Conservation (phyloP, 2,797 vertebrate genomes). For the Spinus olivaceus region DNA sequence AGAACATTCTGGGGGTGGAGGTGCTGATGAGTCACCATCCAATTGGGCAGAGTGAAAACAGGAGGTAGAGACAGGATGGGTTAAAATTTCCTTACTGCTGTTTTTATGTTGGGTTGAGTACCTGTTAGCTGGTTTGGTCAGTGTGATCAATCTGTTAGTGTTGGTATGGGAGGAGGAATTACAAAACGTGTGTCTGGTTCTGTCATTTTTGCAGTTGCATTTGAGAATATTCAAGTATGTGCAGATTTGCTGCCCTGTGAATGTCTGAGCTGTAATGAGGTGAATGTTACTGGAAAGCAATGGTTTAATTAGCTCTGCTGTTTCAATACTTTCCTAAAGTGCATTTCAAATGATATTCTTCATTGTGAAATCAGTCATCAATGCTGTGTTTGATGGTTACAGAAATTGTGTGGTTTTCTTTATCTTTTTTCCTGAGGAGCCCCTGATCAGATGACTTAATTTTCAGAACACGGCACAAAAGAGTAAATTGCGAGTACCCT, state of each 20-base stretch:
- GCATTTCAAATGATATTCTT: not conserved
- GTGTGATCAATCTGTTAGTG: not conserved
- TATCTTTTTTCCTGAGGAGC: not conserved
- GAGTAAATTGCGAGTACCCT: constrained; percentile 8
- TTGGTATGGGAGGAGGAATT: not conserved
- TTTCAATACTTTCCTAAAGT: constrained; percentile 4
- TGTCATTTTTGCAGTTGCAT: not conserved
- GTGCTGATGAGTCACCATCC: not conserved
- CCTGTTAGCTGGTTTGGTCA: not conserved
- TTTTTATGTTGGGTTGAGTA: not conserved
- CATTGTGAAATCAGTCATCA: not conserved
- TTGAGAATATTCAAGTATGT: not conserved
- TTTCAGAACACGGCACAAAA: not conserved
- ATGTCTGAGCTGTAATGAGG: not conserved
- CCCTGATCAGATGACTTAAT: constrained; percentile 8
- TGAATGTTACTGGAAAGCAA: constrained; percentile 1
- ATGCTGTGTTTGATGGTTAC: not conserved
- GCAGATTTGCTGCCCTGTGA: not conserved
- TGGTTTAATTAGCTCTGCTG: constrained; percentile 29
- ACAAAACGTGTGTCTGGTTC: not conserved
- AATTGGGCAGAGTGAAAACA: not conserved
- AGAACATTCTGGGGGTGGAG: not conserved
- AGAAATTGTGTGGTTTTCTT: constrained; percentile 12
- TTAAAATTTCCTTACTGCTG: not conserved
- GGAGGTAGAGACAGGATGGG: not conserved